A percentile compares a stretch with the other conserved stretches of the same genome.
These are phyloP conservation scores for Dicerorhinus sumatrensis DNA, from an alignment of 2,113 vertebrate genomes.

Conservation along the genomic window DNA sequence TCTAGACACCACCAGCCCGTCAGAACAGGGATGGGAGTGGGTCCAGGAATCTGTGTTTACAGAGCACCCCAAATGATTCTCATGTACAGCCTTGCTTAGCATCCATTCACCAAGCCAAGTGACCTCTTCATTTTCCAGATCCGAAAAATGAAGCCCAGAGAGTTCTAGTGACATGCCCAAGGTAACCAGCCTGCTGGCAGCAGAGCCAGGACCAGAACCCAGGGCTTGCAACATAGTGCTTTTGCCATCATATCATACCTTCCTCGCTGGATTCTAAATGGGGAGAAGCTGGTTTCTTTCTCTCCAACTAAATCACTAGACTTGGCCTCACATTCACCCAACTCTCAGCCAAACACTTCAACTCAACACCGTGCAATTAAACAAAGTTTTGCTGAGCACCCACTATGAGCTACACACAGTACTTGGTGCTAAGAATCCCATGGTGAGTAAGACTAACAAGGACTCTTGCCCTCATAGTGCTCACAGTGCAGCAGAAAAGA, in stretches of 20 bases:
- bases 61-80: not conserved
- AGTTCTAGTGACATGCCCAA: not conserved
- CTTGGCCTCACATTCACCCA: not conserved
- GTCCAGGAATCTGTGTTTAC: too few species aligned
- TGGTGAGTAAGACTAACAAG: not conserved
- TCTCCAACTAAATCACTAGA: not conserved
- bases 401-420: not conserved
- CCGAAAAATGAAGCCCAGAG: not conserved
- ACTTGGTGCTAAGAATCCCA: not conserved
- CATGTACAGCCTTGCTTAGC: not conserved
- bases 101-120: not conserved
- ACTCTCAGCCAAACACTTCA: not conserved
- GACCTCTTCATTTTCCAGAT: not conserved
- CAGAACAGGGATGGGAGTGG: not conserved
- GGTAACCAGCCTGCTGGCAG: not conserved
- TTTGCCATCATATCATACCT: not conserved
- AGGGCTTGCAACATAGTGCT: not conserved
- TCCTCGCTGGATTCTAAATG: not conserved
- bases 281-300: not conserved
- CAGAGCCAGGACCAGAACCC: not conserved
- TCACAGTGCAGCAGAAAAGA: not conserved
- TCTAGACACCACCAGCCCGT: not conserved
- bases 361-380: not conserved
- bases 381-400: not conserved
- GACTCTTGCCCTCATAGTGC: not conserved